Conservation (phyloP, 2,888 invertebrate genomes). For the Folsomia manolachei region DNA sequence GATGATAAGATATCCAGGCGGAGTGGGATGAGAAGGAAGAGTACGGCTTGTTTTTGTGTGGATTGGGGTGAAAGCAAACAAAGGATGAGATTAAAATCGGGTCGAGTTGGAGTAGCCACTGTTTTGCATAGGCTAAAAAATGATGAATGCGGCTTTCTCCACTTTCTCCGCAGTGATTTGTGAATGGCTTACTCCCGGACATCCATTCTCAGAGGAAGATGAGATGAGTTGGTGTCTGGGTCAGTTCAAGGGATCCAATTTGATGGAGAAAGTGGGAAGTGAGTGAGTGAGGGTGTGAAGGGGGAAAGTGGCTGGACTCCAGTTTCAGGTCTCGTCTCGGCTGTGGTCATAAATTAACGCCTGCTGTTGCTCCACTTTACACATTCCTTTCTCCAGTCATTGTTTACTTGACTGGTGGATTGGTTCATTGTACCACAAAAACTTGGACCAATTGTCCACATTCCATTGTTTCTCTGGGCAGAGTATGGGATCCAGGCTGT, state of each 20-base stretch:
- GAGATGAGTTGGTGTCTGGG: background rate
- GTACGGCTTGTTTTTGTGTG: no score
- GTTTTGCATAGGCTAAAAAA: background rate
- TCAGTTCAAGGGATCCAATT: no score
- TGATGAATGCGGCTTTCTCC: background rate
- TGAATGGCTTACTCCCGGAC: background rate
- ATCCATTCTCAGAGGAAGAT: background rate
- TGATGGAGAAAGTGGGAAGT: background rate
- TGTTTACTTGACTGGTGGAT: background rate
- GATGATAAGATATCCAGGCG: no score
- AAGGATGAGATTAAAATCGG: no score
- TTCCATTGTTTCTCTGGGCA: no score
- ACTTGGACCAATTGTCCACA: background rate
- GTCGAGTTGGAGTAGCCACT: no score
- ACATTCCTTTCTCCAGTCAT: background rate
- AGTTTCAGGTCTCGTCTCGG: background rate
- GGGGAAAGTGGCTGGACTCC: background rate
- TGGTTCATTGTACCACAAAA: background rate
- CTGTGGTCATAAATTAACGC: conserved; percentile 14
- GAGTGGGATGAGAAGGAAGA: no score
- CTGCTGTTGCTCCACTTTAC: background rate
- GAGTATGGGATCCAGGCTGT: no score
- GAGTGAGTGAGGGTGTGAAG: background rate
- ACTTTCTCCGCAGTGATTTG: background rate
- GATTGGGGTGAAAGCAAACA: no score